These are phyloP conservation scores for Amphiduros pacificus DNA, from an alignment of 2,888 invertebrate genomes.

Conservation along the genomic window DNA sequence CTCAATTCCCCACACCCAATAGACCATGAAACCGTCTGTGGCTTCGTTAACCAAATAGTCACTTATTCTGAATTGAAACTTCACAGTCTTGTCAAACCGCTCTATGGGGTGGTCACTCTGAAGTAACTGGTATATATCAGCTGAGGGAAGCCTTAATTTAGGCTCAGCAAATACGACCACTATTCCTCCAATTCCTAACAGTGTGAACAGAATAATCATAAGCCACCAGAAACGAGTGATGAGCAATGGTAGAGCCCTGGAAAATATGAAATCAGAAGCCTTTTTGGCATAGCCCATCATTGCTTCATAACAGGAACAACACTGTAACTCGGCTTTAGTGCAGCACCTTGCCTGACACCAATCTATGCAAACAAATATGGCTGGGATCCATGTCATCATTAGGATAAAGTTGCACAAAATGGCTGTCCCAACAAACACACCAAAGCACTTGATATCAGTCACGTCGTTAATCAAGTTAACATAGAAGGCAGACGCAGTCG, in stretches of 20 bases:
- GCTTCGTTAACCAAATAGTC: too few species aligned
- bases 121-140: constrained; percentile 63
- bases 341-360: neutral
- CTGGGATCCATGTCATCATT: constrained; percentile 87
- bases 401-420: constrained; percentile 85
- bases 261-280: neutral
- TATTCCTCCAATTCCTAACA: constrained; percentile 4
- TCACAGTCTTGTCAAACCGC: constrained; percentile 72
- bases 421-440: constrained; percentile 81
- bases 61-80: constrained; percentile 70
- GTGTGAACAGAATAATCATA: neutral
- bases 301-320: too few species aligned
- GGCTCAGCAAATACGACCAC: constrained; percentile 20
- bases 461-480: constrained; percentile 86
- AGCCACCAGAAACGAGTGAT: neutral
- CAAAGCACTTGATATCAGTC: constrained; percentile 76
- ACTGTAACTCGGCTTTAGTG: too few species aligned
- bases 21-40: too few species aligned
- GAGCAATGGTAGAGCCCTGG: neutral
- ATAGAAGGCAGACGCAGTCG: constrained; percentile 89
- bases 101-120: constrained; percentile 80
- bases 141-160: constrained; percentile 63
- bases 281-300: too few species aligned
- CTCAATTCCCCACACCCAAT: constrained; percentile 74
- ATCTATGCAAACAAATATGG: constrained; percentile 54